Evolutionary conservation across 2,797 vertebrate genomes (phyloP), one percentile per base, ranked within the genome.

Genomic region (Onychomys arenicola): DNA sequence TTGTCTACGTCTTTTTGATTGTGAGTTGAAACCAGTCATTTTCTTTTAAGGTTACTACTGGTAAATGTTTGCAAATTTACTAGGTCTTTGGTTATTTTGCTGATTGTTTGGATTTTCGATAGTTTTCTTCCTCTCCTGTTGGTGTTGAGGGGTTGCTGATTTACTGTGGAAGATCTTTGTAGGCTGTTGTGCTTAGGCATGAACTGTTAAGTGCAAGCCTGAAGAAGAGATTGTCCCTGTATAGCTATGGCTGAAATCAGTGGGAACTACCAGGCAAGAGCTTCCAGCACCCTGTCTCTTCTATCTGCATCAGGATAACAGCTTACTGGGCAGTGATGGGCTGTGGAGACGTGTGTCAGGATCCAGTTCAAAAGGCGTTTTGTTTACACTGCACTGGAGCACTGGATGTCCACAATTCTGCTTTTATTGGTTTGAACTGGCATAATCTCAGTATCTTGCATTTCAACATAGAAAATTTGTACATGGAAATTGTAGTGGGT

Each of bases 401-500:
- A 21, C 27, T 71, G 46, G 16, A 55, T n/a, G 37, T 4, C 21
- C 46, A 52, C 1, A 0, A 37, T 71, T 71, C 65, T 71, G 23
- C 11, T 52, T 55, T 71, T 55, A 52, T n/a, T 71, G 21, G 14
- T 71, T 71, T 40, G 34, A 71, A 71, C 29, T 69, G 46, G 23
- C 27, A 34, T 55, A 61, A 83, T 83, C 17, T 69, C 3, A 86
- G 32, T 49, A 16, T 71, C 81, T 57, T 78, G 0, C 4, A 92
- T 78, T 93, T 93, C 67, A 78, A 92, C 19, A 49, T 87, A 34
- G 61, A 89, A 63, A 82, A 67, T 82, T 76, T 87, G 52, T 29
- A 34, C 14, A 4, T 43, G 55, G 21, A 86, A n/a, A n/a, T n/a
- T n/a, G n/a, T n/a, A n/a, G n/a, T n/a, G n/a, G n/a, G n/a, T n/a